Evolutionary conservation across 1,140 invertebrate genomes (phyloP), one percentile per base, ranked within the genome.

Genomic region (Ips nitidus): DNA sequence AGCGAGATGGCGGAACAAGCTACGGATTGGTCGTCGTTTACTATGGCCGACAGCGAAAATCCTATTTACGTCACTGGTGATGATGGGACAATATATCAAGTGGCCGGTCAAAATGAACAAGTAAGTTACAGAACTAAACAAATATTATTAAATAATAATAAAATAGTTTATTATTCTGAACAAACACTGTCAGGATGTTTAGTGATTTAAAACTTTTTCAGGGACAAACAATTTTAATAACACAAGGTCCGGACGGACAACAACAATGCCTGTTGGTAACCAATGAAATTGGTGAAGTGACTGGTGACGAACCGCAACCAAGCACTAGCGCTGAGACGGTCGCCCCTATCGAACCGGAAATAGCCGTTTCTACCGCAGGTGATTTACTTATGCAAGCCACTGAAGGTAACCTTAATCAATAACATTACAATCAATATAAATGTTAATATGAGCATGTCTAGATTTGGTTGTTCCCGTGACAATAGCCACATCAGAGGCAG

Each of bases 241-340:
- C 89, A 2, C 77, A 83, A 40, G 84, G 83, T n/a, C 85, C 87
- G 4, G 77, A 89, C 69, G 89, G 89, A 0, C 86, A 88, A 64
- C 90, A 90, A 52, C 87, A 89, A 67, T 91, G 89, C 62, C 85
- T 89, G 6, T 86, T 89, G 64, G 90, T 90, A 0, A 90, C 90
- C 2, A 86, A 86, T 0, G 86, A 86, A 40, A 61, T 72, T 82
- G 83, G 61, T 84, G 86, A 55, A 85, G 83, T 80, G 5, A 55
- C 72, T 45, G 61, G 71, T 50, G 73, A 63, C 58, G 75, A 72
- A 64, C 66, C 38, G 6, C 56, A 66, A 55, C 57, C 58, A 52
- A 61, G 22, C 53, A 67, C 47, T 69, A 75, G 62, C 52, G 22
- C 62, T 42, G 57, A 22, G 22, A 22, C 22, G 22, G 56, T 4